These are phyloP conservation scores for Natator depressus DNA, from an alignment of 2,113 vertebrate species.

Conservation along the genomic window DNA sequence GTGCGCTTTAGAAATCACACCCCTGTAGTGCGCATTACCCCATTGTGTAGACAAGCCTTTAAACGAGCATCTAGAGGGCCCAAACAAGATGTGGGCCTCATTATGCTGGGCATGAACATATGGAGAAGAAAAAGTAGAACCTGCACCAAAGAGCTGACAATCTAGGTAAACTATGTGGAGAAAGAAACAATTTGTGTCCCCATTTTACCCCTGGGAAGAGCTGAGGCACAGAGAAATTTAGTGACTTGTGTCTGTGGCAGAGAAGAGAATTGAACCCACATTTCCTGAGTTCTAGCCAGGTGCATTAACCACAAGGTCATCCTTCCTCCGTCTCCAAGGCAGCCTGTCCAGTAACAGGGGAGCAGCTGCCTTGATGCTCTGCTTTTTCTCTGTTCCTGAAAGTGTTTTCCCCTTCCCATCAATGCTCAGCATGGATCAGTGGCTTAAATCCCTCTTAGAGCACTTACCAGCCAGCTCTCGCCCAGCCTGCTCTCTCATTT, in stretches of 20 bases:
- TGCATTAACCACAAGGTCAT: neutral
- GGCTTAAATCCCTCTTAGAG: rapidly evolving
- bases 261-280: neutral
- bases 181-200: neutral
- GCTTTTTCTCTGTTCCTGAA: neutral
- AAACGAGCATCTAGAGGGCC: neutral
- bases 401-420: neutral
- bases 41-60: neutral
- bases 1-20: neutral
- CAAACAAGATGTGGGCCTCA: neutral
- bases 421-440: neutral
- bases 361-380: rapidly evolving
- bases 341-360: neutral
- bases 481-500: neutral
- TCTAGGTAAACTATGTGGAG: neutral
- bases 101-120: neutral
- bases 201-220: neutral
- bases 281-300: neutral
- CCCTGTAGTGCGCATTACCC: neutral
- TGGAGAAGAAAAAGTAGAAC: neutral
- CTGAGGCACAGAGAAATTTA: neutral
- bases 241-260: neutral
- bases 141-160: neutral
- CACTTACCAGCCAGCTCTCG: neutral
- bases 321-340: neutral